Evolutionary conservation across 2,797 vertebrate genomes (phyloP), one percentile per base, ranked within the genome.

Genomic region (Vespertilio murinus): DNA sequence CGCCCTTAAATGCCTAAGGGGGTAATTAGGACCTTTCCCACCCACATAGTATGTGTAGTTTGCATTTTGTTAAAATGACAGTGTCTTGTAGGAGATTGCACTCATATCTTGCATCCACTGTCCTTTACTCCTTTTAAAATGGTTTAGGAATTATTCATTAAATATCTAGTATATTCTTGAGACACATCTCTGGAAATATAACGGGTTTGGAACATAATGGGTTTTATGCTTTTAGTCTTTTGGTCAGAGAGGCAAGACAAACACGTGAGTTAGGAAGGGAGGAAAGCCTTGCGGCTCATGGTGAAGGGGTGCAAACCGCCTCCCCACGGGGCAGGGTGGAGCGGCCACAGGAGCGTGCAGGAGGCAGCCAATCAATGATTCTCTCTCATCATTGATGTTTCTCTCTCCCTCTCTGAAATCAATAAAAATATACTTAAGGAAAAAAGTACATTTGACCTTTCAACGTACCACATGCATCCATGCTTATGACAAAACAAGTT

Each of bases 91-190:
- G 38, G 64, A n/a, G 74, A 74, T 35, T 25, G 45, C 28, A 28
- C 73, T 86, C 28, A 0, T n/a, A 23, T 67, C 75, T 93, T 23
- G 33, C 84, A 23, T 28, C 86, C 52, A 67, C 33, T 75, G 49
- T n/a, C 47, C 9, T 4, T 73, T 83, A 33, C 77, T 94, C 16
- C 1, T 89, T 94, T 85, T 28, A 30, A 90, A 92, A 56, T 69
- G 23, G 77, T 77, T 71, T 78, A 78, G 11, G 18, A 59, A 33
- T 30, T 52, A 59, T 2, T 81, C 13, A 4, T 89, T 88, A 69
- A 52, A 14, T 47, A 12, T 49, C 67, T 65, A 0, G 10, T 64
- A 22, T 2, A 0, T 61, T 65, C 49, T 42, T 52, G 42, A 81
- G 64, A 59, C 67, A 86, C 16, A 52, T 42, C 33, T 56, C 11